phyloP scores from a whole-genome alignment of 2,113 vertebrate species.

The Phrynocephalus versicolor region DNA sequence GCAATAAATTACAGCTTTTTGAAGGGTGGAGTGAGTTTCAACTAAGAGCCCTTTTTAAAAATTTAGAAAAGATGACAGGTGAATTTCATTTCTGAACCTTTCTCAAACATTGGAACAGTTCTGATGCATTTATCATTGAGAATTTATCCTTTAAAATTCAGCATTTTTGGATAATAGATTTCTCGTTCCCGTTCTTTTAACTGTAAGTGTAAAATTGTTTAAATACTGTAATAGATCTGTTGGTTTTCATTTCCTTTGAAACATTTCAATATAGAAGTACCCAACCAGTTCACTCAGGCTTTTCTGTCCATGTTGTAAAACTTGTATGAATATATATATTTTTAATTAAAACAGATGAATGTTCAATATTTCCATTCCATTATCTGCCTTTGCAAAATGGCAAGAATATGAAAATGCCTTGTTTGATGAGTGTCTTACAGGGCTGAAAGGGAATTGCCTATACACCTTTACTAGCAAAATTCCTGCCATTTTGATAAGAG shows the following conservation, averaged over 20 bases:
- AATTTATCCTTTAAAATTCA: background rate
- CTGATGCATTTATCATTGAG: background rate
- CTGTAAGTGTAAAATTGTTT: slow-evolving; percentile 21
- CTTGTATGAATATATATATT: background rate
- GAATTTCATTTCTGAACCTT: background rate
- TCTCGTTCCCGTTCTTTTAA: slow-evolving; percentile 2
- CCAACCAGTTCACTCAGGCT: background rate
- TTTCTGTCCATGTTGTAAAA: slow-evolving; percentile 25
- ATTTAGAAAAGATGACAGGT: background rate
- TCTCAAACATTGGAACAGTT: background rate
- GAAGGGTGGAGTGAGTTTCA: background rate
- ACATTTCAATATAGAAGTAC: slow-evolving; percentile 25
- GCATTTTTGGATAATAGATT: background rate
- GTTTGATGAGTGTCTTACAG: slow-evolving; percentile 2
- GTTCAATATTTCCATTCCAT: slow-evolving; percentile 38
- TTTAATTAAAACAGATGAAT: slow-evolving; percentile 44
- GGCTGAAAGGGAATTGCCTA: slow-evolving; percentile 12
- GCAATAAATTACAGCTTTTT: background rate
- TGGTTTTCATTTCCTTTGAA: slow-evolving; percentile 38
- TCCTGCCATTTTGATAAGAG: background rate
- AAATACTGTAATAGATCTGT: slow-evolving; percentile 19
- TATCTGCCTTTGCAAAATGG: slow-evolving; percentile 12
- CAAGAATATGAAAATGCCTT: slow-evolving; percentile 18
- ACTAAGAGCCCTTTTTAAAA: background rate
- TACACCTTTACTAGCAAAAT: background rate